These are phyloP conservation scores for Agonum fuliginosum DNA, from an alignment of 2,888 invertebrate genomes.

Conservation along the genomic window DNA sequence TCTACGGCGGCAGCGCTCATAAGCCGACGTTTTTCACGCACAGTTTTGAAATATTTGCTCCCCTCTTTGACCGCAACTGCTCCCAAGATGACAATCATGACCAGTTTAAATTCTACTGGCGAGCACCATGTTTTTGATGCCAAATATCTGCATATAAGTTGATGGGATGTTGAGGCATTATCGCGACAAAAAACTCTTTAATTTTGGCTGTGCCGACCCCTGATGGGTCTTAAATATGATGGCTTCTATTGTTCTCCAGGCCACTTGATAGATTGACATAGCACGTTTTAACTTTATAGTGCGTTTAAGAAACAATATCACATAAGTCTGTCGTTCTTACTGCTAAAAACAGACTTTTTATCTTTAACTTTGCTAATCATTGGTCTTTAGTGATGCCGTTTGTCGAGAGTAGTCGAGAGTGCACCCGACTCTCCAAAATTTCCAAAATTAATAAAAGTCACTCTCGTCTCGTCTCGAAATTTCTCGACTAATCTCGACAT, in stretches of 20 bases:
- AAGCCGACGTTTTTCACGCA: conserved; percentile 50
- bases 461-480: too few species aligned
- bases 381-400: too few species aligned
- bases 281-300: conserved; percentile 50
- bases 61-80: conserved; percentile 12
- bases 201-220: conserved; percentile 44
- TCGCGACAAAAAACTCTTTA: conserved; percentile 54
- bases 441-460: too few species aligned
- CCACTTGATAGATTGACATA: conserved; percentile 54
- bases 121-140: conserved; percentile 42
- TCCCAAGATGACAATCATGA: conserved; percentile 44
- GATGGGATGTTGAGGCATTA: conserved; percentile 29
- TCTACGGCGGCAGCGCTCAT: conserved; percentile 17
- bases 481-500: too few species aligned
- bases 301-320: conserved; percentile 56
- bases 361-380: too few species aligned
- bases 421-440: neutral
- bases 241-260: conserved; percentile 56
- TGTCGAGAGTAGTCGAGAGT: too few species aligned
- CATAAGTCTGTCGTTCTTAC: conserved; percentile 46
- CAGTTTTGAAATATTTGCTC: conserved; percentile 56
- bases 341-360: neutral
- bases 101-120: conserved; percentile 57
- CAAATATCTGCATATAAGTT: conserved; percentile 57
- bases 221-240: conserved; percentile 56